Evolutionary conservation across 1,140 invertebrate genomes (phyloP), one percentile per base, ranked within the genome.

Genomic region (Maconellicoccus hirsutus): DNA sequence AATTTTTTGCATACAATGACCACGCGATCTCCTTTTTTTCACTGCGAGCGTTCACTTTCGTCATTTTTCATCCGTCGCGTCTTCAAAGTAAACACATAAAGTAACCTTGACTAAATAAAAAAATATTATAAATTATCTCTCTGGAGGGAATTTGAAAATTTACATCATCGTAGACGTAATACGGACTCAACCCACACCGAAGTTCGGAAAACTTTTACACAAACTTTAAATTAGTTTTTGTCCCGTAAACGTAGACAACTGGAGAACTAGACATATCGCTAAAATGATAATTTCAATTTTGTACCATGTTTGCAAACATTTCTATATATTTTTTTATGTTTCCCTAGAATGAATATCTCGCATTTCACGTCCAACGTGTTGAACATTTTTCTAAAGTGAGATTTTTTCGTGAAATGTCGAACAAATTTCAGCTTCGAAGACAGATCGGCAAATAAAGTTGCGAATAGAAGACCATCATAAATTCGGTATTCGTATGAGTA

Each of bases 181-280:
- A 33, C 29, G 29, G 29, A 12, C 29, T 6, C 3, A 33, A 33
- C 29, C 29, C 29, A 33, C 12, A 33, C 29, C 3, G 12, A 33
- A 52, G 42, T 52, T 52, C n/a, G 6, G 2, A 16, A 14, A 52
- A 52, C 42, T 52, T 52, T 52, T 52, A 33, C 29, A 33, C 12
- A 14, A 52, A 52, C 42, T 52, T 52, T 52, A 52, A 52, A 52
- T 52, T 52, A 52, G 42, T 52, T 52, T 52, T 33, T 33, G 29
- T 52, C 42, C n/a, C 42, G n/a, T 52, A 14, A 14, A 19, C 42
- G 42, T 52, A 16, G n/a, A 19, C n/a, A 16, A 52, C 42, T n/a
- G n/a, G n/a, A n/a, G n/a, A 14, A 19, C 6, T 16, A 16, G 4
- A 19, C n/a, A 2, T 52, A 52, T 52, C 12, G n/a, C 42, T 14